Base-by-base conservation (phyloP, 2,113 vertebrate genomes). In the Amphiprion ocellaris region DNA sequence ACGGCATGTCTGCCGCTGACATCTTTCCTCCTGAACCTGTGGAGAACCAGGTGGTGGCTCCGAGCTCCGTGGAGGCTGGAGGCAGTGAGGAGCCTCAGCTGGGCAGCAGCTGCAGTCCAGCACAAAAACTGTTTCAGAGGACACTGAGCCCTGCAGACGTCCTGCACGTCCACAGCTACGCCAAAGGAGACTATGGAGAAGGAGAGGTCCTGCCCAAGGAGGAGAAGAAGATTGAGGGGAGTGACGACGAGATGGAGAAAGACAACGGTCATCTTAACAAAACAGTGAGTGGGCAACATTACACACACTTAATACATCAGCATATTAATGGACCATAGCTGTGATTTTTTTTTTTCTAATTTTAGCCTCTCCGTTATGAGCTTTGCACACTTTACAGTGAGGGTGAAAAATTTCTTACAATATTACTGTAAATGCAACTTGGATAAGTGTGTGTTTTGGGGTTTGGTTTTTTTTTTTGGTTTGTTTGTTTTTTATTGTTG, bases 81-180 rank as follows among this genome's bases (percentile, higher is more conserved):
- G 17, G 10, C 14, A 33, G 2, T 0, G 62, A 80, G 15, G 87
- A 89, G 44, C 41, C 78, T 5, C 21, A 21, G 17, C n/a, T 64
- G n/a, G 50, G 26, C n/a, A 77, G 41, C 49, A 52, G 30, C 53
- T 72, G 54, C 70, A 77, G 67, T 24, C 74, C 87, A 0, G 89
- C 86, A 1, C 94, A 96, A 56, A 88, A 70, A 15, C 54, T 94
- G 60, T 94, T 96, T 28, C 96, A 96, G 83, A 94, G 87, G 85
- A 95, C 92, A 12, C 92, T 96, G 58, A 96, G 96, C 65, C 95
- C 96, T 0, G 93, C 94, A 0, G 95, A 96, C 19, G 95, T 96
- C 59, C 92, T 97, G 54, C 96, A 96, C 0, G 96, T 97, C 2
- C 97, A 99, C 84, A 97, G 96, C 93, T 98, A 97, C 0, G 96